Base-by-base conservation (phyloP, 1,140 invertebrate species). In the Drosophila elegans region DNA sequence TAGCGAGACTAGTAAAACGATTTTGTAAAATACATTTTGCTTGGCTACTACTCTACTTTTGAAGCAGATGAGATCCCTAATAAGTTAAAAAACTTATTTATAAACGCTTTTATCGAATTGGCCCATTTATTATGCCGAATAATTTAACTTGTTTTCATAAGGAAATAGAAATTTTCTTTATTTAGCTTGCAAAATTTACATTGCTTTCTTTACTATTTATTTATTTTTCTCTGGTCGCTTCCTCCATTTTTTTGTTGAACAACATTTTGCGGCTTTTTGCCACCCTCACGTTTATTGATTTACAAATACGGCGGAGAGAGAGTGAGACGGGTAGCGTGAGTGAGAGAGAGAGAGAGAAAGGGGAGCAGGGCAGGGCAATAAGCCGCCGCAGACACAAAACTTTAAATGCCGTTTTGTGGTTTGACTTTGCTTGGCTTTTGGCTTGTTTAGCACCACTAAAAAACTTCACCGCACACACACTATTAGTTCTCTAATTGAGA, bases 241-340 rank as follows among this genome's bases (percentile, higher is more conserved):
- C 74, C 56, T 34, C 16, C 12, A 21, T n/a, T 42, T 52, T 74
- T 52, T 67, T 76, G 32, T 68, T 77, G 39, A 56, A 80, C 76
- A 84, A 73, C 66, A 81, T 89, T 69, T 78, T 88, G 88, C 79
- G 84, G 80, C 84, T 75, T 80, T 74, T 74, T 89, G 74, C 89
- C 90, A 91, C 89, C 84, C 89, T 83, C 78, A 62, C 73, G 79
- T 80, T 90, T 91, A 88, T 91, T 91, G 90, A 91, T 91, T 91
- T 91, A 91, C 81, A 90, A 74, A 84, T 66, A 74, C 80, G 82
- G 68, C 79, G 63, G 48, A 39, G 39, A 76, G 55, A 66, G 64
- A 77, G 36, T 9, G 46, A 67, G 54, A 67, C 25, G 53, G 48
- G 38, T 16, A 39, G 56, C 62, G 36, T 52, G 45, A 44, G 13